Evolutionary conservation across 2,888 invertebrate genomes (phyloP).

Genomic region (Anthophora plumipes): DNA sequence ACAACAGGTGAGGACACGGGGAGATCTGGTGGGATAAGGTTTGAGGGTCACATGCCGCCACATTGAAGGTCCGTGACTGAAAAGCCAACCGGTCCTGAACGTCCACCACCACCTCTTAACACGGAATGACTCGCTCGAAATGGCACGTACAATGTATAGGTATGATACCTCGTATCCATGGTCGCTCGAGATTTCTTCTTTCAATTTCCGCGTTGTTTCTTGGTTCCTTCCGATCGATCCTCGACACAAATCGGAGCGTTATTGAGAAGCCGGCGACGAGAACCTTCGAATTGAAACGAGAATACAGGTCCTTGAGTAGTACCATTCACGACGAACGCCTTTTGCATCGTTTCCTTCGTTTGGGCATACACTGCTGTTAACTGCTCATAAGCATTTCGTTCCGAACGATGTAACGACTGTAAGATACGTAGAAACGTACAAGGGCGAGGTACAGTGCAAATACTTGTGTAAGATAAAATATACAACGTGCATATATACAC

Average conservation of each 20-base stretch:
- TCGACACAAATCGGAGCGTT: conserved; percentile 30
- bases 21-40: conserved; percentile 53
- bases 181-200: conserved; percentile 48
- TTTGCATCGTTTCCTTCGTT: neutral
- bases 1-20: conserved; percentile 52
- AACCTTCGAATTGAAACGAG: conserved; percentile 45
- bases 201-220: conserved; percentile 69
- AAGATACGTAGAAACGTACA: too few species aligned
- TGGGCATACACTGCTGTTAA: too few species aligned
- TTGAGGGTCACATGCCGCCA: conserved; percentile 64
- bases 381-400: too few species aligned
- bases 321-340: conserved; percentile 27
- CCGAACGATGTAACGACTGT: too few species aligned
- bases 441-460: too few species aligned
- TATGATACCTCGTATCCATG: conserved; percentile 55
- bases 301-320: conserved; percentile 32
- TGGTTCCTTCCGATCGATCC: conserved; percentile 55
- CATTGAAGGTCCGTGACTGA: conserved; percentile 78
- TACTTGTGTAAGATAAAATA: too few species aligned
- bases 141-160: conserved; percentile 26
- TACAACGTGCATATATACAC: too few species aligned
- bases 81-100: conserved; percentile 71
- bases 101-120: neutral
- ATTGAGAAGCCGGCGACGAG: conserved; percentile 25
- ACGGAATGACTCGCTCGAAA: conserved; percentile 17